phyloP scores from a whole-genome alignment of 2,113 vertebrate species.

The Pollachius pollachius region DNA sequence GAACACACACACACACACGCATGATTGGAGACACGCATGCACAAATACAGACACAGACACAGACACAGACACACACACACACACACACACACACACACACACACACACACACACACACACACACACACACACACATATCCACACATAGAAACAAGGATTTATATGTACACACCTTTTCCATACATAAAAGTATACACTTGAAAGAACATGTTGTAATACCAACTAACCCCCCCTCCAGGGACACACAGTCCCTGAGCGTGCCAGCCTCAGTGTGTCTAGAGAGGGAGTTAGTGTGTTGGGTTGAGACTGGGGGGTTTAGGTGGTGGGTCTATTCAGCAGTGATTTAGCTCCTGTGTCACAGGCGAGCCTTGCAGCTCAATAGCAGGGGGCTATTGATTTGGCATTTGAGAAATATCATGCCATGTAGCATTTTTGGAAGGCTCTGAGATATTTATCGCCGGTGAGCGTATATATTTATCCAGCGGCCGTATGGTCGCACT shows the following conservation, averaged over 20 bases:
- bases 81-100: not conserved
- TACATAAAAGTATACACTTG: too few species aligned
- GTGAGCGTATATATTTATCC: conserved; percentile 43
- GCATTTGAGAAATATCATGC: conserved; percentile 53
- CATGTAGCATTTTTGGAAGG: conserved; percentile 55
- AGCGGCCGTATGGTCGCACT: conserved; percentile 42
- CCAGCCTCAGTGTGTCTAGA: too few species aligned
- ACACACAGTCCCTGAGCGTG: too few species aligned
- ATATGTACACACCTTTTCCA: too few species aligned
- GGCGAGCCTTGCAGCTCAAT: conserved; percentile 61
- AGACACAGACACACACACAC: not conserved
- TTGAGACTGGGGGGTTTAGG: too few species aligned
- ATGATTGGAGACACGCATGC: not conserved
- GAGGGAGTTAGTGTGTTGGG: too few species aligned
- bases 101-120: not conserved
- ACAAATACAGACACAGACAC: not conserved
- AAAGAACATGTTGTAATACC: too few species aligned
- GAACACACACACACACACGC: not conserved
- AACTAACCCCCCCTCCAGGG: too few species aligned
- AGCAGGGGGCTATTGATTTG: conserved; percentile 64
- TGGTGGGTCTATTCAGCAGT: conserved; percentile 42
- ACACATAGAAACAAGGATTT: not conserved
- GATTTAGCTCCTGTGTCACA: conserved; percentile 64
- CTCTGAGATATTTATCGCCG: conserved; percentile 65
- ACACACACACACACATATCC: not conserved